Conservation (phyloP, 1,140 invertebrate species). For the Pogonognathellus flavescens region DNA sequence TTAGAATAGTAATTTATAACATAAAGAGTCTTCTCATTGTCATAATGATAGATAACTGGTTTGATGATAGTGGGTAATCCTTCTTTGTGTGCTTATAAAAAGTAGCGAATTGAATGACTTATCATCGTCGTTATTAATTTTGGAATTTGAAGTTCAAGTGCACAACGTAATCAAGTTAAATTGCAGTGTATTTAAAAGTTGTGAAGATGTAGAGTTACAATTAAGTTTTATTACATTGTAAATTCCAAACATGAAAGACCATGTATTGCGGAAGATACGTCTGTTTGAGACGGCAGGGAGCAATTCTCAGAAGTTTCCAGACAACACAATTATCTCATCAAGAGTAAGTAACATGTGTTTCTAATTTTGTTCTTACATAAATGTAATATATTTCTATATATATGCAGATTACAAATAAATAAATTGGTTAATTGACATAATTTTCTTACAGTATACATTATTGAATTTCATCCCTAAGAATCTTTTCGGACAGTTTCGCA, state of each 20-base stretch:
- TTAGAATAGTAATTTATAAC: too few relatives aligned
- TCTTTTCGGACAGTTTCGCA: constrained; percentile 85
- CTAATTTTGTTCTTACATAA: neutral
- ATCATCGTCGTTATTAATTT: too few relatives aligned
- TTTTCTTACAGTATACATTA: constrained; percentile 19
- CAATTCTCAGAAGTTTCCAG: neutral
- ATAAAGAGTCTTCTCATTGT: too few relatives aligned
- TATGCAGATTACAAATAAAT: neutral
- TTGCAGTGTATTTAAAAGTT: too few relatives aligned
- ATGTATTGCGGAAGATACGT: neutral
- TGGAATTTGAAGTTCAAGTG: too few relatives aligned
- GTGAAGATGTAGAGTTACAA: too few relatives aligned
- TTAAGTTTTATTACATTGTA: too few relatives aligned
- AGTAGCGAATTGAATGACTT: too few relatives aligned
- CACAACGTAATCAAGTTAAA: too few relatives aligned
- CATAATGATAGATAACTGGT: too few relatives aligned
- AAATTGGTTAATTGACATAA: neutral
- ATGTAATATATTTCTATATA: neutral
- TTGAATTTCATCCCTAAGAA: constrained; percentile 85
- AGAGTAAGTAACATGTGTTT: neutral
- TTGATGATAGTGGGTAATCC: too few relatives aligned
- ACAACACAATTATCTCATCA: constrained; percentile 35
- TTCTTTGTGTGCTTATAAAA: too few relatives aligned
- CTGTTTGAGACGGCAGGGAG: neutral
- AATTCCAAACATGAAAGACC: neutral